Conservation (phyloP, 1,140 invertebrate species). For the Calephelis nemesis region DNA sequence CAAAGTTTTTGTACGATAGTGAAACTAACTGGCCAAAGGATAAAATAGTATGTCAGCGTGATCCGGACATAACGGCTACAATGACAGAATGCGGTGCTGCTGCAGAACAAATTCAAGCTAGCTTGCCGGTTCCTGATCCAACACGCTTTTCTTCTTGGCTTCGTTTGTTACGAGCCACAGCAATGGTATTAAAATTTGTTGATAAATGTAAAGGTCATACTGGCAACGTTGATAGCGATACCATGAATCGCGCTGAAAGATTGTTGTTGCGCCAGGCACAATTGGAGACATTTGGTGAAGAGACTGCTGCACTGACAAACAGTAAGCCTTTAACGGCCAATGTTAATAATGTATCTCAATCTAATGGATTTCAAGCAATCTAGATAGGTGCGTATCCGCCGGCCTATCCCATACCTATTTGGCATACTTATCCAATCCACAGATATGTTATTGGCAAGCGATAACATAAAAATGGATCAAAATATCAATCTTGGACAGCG, state of each 20-base stretch:
- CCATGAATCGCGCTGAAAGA: neutral
- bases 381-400: too few relatives aligned
- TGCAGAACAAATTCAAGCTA: neutral
- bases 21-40: slow-evolving; percentile 8
- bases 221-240: neutral
- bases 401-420: too few relatives aligned
- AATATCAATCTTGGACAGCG: too few relatives aligned
- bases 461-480: too few relatives aligned
- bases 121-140: slow-evolving; percentile 28
- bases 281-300: neutral
- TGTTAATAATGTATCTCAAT: too few relatives aligned
- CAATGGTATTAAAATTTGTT: slow-evolving; percentile 21
- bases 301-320: neutral
- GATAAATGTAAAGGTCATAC: slow-evolving; percentile 18
- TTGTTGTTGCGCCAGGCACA: neutral
- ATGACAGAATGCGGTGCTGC: neutral
- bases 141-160: slow-evolving; percentile 29
- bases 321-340: neutral
- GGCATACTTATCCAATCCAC: too few relatives aligned
- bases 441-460: too few relatives aligned
- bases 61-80: neutral
- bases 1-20: slow-evolving; percentile 15
- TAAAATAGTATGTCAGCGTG: neutral
- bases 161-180: slow-evolving; percentile 20
- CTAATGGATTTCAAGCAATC: too few relatives aligned